These are phyloP conservation scores for Fulica atra DNA, from an alignment of 2,113 vertebrate genomes.

Conservation along the genomic window DNA sequence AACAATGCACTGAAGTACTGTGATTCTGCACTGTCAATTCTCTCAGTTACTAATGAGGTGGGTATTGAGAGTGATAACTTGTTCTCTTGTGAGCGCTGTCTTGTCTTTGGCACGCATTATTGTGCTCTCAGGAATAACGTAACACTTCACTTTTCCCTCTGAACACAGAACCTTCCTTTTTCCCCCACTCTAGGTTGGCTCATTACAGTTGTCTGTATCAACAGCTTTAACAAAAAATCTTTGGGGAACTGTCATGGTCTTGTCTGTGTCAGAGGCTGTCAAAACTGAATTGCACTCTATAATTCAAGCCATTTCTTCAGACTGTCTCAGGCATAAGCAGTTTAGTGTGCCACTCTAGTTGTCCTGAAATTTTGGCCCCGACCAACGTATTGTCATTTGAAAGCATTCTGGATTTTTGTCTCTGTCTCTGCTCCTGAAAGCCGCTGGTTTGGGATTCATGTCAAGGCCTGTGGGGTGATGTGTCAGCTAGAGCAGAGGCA, in stretches of 20 bases:
- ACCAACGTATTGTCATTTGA: not conserved
- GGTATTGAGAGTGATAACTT: conserved; percentile 40
- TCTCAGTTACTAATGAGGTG: conserved; percentile 87
- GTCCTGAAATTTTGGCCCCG: not conserved
- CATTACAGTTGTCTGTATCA: conserved; percentile 2
- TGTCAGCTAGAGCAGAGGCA: not conserved
- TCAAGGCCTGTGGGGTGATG: not conserved
- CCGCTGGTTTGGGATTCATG: not conserved
- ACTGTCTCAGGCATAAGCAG: not conserved
- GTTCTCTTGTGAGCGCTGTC: not conserved
- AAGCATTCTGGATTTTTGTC: not conserved
- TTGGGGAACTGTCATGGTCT: not conserved
- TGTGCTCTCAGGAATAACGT: not conserved
- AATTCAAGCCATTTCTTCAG: not conserved
- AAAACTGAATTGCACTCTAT: not conserved
- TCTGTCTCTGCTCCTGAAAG: not conserved
- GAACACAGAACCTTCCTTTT: conserved; percentile 3
- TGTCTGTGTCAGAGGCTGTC: not conserved
- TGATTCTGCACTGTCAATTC: conserved; percentile 81
- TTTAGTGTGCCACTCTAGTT: not conserved
- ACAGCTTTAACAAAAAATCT: not conserved
- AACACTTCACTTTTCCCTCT: conserved; percentile 8
- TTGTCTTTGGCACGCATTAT: conserved; percentile 8
- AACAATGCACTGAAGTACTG: conserved; percentile 81
- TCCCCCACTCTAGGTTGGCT: not conserved